Evolutionary conservation across 2,797 vertebrate species (phyloP).

Genomic region (Echiichthys vipera): DNA sequence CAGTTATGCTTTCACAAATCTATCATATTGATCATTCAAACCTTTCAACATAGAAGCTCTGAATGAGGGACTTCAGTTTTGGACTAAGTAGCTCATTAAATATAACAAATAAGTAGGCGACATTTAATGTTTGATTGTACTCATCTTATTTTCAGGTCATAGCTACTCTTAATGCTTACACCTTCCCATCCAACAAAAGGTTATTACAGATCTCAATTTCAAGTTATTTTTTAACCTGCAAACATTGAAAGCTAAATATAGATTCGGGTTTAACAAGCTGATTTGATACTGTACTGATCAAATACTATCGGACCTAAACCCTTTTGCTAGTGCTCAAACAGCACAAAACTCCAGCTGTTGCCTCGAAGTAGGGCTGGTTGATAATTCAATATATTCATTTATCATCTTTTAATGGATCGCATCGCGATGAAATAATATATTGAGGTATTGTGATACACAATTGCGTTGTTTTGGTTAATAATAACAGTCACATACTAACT

Average conservation of each 20-base stretch:
- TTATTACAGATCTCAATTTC: constrained; percentile 5
- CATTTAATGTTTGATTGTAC: background rate
- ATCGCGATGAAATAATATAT: too few species aligned
- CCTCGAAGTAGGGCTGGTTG: too few species aligned
- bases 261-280: constrained; percentile 12
- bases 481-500: too few species aligned
- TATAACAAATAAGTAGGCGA: too few species aligned
- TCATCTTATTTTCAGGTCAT: background rate
- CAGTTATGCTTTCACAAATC: background rate
- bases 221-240: constrained; percentile 2
- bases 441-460: too few species aligned
- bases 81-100: too few species aligned
- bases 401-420: too few species aligned
- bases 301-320: constrained; percentile 15
- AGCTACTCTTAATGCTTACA: background rate
- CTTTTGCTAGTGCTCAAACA: constrained; percentile 26
- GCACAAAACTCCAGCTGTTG: constrained; percentile 39
- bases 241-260: background rate
- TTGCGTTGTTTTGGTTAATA: too few species aligned
- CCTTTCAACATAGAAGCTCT: background rate
- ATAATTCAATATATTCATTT: too few species aligned
- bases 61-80: background rate
- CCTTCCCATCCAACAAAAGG: background rate
- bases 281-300: constrained; percentile 18
- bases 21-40: background rate